Evolutionary conservation across 1,140 invertebrate species (phyloP).

Genomic region (Phocides pigmalion): DNA sequence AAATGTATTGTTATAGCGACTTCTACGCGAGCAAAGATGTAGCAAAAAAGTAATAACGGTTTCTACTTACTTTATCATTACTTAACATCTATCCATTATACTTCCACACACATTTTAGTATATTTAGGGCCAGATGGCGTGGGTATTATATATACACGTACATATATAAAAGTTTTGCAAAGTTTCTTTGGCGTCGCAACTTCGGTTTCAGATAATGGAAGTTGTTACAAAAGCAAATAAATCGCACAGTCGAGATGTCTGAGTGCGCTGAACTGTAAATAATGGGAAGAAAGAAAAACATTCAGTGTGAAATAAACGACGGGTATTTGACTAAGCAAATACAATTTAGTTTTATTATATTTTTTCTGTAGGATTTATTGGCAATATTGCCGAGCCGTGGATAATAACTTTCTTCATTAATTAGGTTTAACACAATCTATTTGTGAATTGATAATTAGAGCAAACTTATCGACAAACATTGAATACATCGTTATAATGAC

Average conservation of each 20-base stretch:
- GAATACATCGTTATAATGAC: too few species aligned
- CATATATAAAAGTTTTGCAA: background rate
- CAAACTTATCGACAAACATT: too few species aligned
- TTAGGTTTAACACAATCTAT: too few species aligned
- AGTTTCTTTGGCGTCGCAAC: background rate
- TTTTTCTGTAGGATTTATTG: too few species aligned
- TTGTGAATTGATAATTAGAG: too few species aligned
- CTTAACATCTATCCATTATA: background rate
- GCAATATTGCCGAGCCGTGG: too few species aligned
- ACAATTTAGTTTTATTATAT: background rate
- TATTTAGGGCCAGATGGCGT: background rate
- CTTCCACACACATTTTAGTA: background rate
- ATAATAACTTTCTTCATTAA: too few species aligned
- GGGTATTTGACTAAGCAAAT: background rate
- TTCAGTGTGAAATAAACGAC: constrained; percentile 1
- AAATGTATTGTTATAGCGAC: too few species aligned
- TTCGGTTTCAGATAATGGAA: constrained; percentile 22
- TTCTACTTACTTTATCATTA: too few species aligned
- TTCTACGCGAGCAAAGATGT: too few species aligned
- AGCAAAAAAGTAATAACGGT: too few species aligned
- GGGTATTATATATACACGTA: background rate
- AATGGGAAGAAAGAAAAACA: constrained; percentile 15
- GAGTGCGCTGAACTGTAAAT: constrained; percentile 9
- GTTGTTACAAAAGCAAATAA: constrained; percentile 19
- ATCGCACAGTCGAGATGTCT: constrained; percentile 9